Percentiles rank a stretch among this genome's conserved stretches.
Evolutionary conservation across 2,888 invertebrate species (phyloP).

Genomic region (Diarsia mendica): DNA sequence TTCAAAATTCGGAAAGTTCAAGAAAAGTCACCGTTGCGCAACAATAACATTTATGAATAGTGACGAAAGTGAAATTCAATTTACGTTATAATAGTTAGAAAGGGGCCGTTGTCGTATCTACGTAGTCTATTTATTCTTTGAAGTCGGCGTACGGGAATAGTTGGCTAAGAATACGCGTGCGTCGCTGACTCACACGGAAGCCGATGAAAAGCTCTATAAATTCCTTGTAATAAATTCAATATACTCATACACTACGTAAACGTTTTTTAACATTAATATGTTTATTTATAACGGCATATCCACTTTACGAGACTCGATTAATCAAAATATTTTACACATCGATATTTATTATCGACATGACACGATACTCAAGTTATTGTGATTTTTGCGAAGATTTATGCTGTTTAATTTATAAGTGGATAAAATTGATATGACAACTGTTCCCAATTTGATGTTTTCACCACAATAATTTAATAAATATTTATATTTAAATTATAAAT

Average conservation of each 20-base stretch:
- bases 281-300: constrained; percentile 62
- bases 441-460: constrained; percentile 38
- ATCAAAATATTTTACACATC: constrained; percentile 61
- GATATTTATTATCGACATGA: constrained; percentile 59
- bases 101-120: constrained; percentile 60
- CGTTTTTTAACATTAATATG: constrained; percentile 54
- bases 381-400: constrained; percentile 58
- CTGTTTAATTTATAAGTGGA: constrained; percentile 46
- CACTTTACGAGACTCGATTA: constrained; percentile 55
- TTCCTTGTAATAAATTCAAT: constrained; percentile 81
- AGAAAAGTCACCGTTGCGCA: constrained; percentile 41
- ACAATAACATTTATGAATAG: constrained; percentile 43
- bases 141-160: constrained; percentile 76
- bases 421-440: constrained; percentile 54
- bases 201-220: constrained; percentile 82
- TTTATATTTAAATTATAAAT: constrained; percentile 18
- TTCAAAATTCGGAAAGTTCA: constrained; percentile 42
- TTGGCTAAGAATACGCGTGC: constrained; percentile 79
- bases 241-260: constrained; percentile 56
- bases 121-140: constrained; percentile 58
- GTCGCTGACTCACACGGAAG: constrained; percentile 83
- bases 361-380: constrained; percentile 56
- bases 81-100: constrained; percentile 51
- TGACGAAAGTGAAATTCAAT: constrained; percentile 50
- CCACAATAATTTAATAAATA: constrained; percentile 22